phyloP scores from a whole-genome alignment of 1,140 invertebrate species.

The Nomia melanderi region DNA sequence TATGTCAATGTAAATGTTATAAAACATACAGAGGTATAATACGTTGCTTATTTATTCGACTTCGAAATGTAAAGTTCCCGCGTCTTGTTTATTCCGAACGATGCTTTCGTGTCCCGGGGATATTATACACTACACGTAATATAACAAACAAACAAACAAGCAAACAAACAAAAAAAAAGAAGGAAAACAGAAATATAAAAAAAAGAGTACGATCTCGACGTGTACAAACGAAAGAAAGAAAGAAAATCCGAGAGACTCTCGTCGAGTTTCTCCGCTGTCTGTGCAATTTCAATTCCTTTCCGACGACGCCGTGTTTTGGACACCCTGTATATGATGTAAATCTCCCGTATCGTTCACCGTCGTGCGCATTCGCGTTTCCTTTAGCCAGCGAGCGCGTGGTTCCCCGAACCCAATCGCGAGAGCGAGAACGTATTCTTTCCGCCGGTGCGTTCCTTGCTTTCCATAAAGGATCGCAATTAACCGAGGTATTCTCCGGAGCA shows the following conservation, averaged over 20 bases:
- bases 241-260: no score
- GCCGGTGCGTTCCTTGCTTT: no score
- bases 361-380: no score
- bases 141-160: neutral
- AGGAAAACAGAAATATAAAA: no score
- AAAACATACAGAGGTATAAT: slow-evolving; percentile 27
- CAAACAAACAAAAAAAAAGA: no score
- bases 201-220: slow-evolving; percentile 3
- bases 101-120: slow-evolving; percentile 25
- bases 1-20: slow-evolving; percentile 38
- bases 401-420: no score
- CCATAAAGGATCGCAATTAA: no score
- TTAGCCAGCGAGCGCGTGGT: no score
- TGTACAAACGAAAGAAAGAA: slow-evolving; percentile 49
- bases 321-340: slow-evolving; percentile 55
- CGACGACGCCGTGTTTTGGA: slow-evolving; percentile 49
- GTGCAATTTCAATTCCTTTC: slow-evolving; percentile 28
- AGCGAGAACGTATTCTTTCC: no score
- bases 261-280: slow-evolving; percentile 25
- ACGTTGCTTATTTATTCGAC: slow-evolving; percentile 42
- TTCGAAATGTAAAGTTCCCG: slow-evolving; percentile 7
- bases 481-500: no score
- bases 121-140: slow-evolving; percentile 10
- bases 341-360: slow-evolving; percentile 1
- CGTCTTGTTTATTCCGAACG: slow-evolving; percentile 30